Percentiles rank a stretch among this genome's conserved stretches.
Evolutionary conservation across 2,797 vertebrate species (phyloP).

Genomic region (Passerculus sandwichensis): DNA sequence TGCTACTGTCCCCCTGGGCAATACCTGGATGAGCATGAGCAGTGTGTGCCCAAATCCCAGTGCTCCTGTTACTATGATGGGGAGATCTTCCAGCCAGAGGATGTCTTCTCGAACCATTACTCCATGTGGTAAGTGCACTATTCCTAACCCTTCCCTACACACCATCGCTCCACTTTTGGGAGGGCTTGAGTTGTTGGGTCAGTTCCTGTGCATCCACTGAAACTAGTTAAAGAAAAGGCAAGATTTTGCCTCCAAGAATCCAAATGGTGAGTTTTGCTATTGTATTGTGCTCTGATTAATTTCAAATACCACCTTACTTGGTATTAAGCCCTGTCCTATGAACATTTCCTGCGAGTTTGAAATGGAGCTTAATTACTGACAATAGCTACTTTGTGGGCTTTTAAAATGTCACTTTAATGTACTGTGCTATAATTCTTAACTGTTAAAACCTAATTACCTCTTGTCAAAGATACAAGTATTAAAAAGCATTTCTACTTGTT

Average conservation of each 20-base stretch:
- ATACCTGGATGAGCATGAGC: slow-evolving; percentile 82
- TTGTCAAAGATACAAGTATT: neutral
- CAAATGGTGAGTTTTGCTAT: neutral
- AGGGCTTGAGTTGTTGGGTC: neutral
- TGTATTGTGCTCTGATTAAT: neutral
- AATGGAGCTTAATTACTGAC: neutral
- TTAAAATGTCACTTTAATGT: neutral
- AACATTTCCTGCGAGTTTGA: neutral
- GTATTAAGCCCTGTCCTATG: neutral
- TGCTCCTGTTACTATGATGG: slow-evolving; percentile 93
- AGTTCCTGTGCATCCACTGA: neutral
- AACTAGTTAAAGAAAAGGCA: neutral
- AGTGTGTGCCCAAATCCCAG: slow-evolving; percentile 85
- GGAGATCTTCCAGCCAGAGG: slow-evolving; percentile 92
- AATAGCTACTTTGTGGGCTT: neutral
- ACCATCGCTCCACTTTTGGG: neutral
- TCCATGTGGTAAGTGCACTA: slow-evolving; percentile 85
- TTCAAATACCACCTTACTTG: neutral
- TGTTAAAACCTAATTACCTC: neutral
- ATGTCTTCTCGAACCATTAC: slow-evolving; percentile 90
- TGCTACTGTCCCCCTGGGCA: slow-evolving; percentile 90
- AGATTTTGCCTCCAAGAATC: neutral
- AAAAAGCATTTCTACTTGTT: neutral
- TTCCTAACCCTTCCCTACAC: accelerated
- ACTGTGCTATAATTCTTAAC: neutral